Base-by-base conservation (phyloP, 2,888 invertebrate species). In the Cartodere bifasciata region DNA sequence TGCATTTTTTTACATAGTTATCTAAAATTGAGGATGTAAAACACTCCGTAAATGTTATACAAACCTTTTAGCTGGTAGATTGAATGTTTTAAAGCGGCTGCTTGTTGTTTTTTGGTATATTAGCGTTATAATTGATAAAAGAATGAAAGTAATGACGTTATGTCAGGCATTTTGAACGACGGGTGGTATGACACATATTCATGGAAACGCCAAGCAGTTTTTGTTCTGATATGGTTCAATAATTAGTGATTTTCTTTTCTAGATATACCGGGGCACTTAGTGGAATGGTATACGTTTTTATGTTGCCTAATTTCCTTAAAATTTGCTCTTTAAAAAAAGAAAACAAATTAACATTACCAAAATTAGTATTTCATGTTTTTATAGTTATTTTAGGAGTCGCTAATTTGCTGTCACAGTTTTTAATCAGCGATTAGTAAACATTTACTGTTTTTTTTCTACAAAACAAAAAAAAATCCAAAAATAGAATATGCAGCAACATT, bases 241-340 rank as follows among this genome's bases (percentile, higher is more conserved):
- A 32, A 28, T 34, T 28, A 26, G 23, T 29, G 23, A 6, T 28
- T 2, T 31, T 37, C 9, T 28, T 34, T 28, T n/a, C n/a, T 58
- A 83, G 88, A 47, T 90, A 85, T 58, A 85, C 86, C 1, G 91
- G 91, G 24, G 85, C 90, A 0, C 62, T 88, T 12, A 85, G 86
- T 49, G 91, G 91, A 0, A 62, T 90, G 29, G 75, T 87, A 1
- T 88, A 88, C 55, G 72, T 91, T 6, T 91, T 91, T 60, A 73
- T 85, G 1, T 62, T 91, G 13, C 91, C 91, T 0, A 76, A 81
- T 36, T 50, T 83, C n/a, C 65, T 90, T 7, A 78, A 86, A 48
- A 62, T 87, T 37, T 69, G 72, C 3, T 76, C 79, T 2, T 62
- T 78, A 16, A 65, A 69, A 33, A 62, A 71, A n/a, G 64, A 74